These are phyloP conservation scores for Paramormyrops kingsleyae DNA, from an alignment of 2,113 vertebrate species.

Conservation along the genomic window DNA sequence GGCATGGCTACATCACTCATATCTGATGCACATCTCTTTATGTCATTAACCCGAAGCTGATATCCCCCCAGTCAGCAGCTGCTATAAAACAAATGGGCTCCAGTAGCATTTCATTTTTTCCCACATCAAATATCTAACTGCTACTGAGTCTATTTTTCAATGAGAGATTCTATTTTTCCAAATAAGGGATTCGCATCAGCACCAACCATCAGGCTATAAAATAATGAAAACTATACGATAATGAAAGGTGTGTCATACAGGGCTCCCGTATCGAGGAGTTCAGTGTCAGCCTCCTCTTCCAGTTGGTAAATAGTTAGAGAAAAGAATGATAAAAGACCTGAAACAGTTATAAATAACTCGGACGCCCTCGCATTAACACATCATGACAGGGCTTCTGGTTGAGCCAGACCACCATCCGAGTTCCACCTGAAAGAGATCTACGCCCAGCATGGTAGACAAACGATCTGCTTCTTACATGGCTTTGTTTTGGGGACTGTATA, in stretches of 20 bases:
- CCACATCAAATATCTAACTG: constrained; percentile 28
- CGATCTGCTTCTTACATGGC: neutral
- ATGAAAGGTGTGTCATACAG: neutral
- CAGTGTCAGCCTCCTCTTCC: constrained; percentile 56
- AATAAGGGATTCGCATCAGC: constrained; percentile 62
- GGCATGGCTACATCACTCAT: constrained; percentile 51
- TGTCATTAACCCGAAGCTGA: constrained; percentile 52
- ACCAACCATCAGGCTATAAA: constrained; percentile 52
- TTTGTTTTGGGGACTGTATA: neutral
- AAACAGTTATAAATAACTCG: constrained; percentile 30
- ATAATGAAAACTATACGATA: constrained; percentile 43
- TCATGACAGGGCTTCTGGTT: neutral
- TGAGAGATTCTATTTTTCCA: constrained; percentile 48
- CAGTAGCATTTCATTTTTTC: constrained; percentile 43
- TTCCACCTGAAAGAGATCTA: neutral
- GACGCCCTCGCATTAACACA: constrained; percentile 18
- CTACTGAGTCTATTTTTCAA: neutral
- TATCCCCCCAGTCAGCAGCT: constrained; percentile 56
- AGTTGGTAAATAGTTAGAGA: constrained; percentile 48
- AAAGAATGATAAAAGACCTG: constrained; percentile 9
- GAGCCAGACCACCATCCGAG: neutral
- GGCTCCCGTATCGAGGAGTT: constrained; percentile 30
- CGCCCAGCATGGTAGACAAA: neutral
- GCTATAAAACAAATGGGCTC: constrained; percentile 54
- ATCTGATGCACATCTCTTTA: constrained; percentile 56